phyloP scores from a whole-genome alignment of 2,113 vertebrate genomes.

The Cyrtonyx montezumae region DNA sequence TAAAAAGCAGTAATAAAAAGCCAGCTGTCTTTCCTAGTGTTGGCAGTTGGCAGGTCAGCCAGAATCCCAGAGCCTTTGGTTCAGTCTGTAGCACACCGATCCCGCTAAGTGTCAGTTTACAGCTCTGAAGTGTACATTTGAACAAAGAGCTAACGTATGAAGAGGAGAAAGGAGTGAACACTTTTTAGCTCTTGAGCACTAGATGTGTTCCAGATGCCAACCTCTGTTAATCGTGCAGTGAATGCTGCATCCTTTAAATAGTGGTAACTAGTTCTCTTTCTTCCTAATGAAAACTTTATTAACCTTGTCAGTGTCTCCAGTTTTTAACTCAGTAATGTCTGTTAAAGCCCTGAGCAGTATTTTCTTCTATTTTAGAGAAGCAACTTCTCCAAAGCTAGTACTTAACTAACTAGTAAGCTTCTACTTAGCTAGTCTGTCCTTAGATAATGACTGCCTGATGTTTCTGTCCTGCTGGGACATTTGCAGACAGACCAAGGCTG shows the following conservation, averaged over 20 bases:
- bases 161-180: neutral
- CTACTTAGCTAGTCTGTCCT: neutral
- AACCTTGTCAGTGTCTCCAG: neutral
- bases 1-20: conserved; percentile 7
- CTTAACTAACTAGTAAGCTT: neutral
- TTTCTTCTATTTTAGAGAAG: neutral
- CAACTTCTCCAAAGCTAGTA: neutral
- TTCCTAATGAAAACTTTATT: neutral
- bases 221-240: neutral
- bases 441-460: neutral
- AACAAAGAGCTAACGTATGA: neutral
- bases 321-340: neutral
- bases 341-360: neutral
- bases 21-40: neutral
- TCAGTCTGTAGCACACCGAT: neutral
- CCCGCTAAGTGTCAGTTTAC: neutral
- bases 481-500: neutral
- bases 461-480: neutral
- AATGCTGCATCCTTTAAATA: neutral
- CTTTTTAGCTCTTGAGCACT: neutral
- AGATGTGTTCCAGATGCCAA: neutral
- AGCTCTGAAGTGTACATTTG: conserved; percentile 5
- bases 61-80: neutral
- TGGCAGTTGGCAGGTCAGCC: neutral
- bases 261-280: neutral